A percentile compares a stretch with the other conserved stretches of the same genome.
phyloP scores from a whole-genome alignment of 2,113 vertebrate genomes.

The Jacana jacana region DNA sequence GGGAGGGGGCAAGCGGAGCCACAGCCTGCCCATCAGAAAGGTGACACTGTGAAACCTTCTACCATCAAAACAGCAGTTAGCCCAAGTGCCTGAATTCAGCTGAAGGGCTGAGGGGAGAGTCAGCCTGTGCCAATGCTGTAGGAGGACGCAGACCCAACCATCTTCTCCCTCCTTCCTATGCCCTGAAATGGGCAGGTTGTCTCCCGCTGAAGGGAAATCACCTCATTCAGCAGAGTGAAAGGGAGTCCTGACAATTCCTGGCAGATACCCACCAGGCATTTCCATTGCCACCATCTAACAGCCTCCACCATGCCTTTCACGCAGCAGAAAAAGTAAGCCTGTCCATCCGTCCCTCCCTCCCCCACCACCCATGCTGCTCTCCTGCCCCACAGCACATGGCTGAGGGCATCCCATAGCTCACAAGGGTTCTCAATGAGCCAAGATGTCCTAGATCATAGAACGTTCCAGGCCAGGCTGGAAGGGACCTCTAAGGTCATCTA shows the following conservation, averaged over 20 bases:
- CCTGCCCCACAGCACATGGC: accelerated
- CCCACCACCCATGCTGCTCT: accelerated
- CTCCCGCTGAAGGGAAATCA: neutral
- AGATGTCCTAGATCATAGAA: accelerated
- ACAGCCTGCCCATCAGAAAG: neutral
- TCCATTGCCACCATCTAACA: neutral
- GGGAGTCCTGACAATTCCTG: neutral
- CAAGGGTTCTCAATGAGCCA: neutral
- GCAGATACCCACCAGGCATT: neutral
- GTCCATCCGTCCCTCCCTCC: too few relatives aligned
- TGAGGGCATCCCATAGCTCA: accelerated
- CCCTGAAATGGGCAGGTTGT: accelerated
- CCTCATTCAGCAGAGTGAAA: accelerated
- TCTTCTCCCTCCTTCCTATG: neutral
- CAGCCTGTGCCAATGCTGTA: neutral
- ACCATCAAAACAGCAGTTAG: neutral
- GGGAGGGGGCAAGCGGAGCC: neutral
- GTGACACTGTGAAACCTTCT: neutral
- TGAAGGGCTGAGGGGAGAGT: neutral
- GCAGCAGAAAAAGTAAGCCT: neutral
- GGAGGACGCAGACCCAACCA: accelerated
- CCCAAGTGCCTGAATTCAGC: conserved; percentile 1
- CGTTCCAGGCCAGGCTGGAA: too few relatives aligned
- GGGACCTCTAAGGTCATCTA: too few relatives aligned
- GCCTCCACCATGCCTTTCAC: too few relatives aligned